Conservation (phyloP, 2,113 vertebrate species). For the Ondatra zibethicus region DNA sequence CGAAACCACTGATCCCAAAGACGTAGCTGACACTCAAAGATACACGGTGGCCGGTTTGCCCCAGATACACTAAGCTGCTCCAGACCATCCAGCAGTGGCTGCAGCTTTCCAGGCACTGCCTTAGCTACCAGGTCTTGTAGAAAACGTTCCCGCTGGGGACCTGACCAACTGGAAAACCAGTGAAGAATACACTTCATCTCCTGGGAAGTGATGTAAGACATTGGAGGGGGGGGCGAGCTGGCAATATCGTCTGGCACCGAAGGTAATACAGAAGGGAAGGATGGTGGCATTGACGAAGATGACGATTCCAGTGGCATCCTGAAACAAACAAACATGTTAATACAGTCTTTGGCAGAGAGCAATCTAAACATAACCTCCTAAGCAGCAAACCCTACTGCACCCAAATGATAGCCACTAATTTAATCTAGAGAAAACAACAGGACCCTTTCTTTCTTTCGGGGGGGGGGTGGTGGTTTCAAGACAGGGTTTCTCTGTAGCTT, state of each 20-base stretch:
- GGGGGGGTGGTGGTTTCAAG: no score
- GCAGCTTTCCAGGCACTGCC: constrained; percentile 93
- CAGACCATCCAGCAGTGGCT: constrained; percentile 90
- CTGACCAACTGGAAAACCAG: constrained; percentile 92
- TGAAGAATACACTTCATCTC: constrained; percentile 93
- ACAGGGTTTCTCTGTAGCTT: no score
- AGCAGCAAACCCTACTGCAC: neutral
- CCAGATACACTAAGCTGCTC: constrained; percentile 86
- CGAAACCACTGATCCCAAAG: constrained; percentile 96
- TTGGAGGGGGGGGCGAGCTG: constrained; percentile 69
- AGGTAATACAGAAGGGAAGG: constrained; percentile 60
- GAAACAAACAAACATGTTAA: constrained; percentile 67
- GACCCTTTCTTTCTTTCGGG: neutral
- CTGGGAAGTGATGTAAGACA: constrained; percentile 92
- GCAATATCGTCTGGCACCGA: constrained; percentile 49
- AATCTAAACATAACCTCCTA: constrained; percentile 37
- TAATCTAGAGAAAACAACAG: constrained; percentile 6
- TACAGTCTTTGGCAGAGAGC: neutral
- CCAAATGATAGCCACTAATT: neutral
- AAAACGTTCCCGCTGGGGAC: constrained; percentile 89
- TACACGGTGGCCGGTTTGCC: constrained; percentile 87
- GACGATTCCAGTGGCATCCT: constrained; percentile 79
- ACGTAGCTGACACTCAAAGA: constrained; percentile 94
- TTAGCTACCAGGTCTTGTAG: constrained; percentile 92
- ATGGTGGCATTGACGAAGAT: constrained; percentile 40